phyloP scores from a whole-genome alignment of 2,888 invertebrate genomes.

The Pheosia tremula region DNA sequence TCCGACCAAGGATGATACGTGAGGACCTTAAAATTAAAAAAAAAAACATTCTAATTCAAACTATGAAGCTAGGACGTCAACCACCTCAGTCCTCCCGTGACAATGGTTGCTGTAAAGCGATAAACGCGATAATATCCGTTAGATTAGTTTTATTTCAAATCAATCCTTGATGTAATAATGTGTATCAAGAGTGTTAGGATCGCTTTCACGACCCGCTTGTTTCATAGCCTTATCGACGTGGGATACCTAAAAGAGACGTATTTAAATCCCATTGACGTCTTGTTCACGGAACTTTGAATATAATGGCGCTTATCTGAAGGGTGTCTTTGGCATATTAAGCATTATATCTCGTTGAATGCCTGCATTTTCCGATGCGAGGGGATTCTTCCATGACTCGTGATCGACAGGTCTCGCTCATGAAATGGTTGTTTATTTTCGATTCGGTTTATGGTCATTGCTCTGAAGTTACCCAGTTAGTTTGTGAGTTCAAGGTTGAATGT shows the following conservation, averaged over 20 bases:
- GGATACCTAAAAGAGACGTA: constrained; percentile 62
- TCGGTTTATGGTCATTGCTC: constrained; percentile 18
- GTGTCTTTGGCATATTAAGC: constrained; percentile 47
- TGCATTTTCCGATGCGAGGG: constrained; percentile 24
- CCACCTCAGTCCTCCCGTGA: too few species aligned
- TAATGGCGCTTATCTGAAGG: constrained; percentile 61
- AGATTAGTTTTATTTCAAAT: too few species aligned
- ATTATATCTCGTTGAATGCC: constrained; percentile 35
- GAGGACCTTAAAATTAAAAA: too few species aligned
- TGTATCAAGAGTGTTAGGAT: neutral
- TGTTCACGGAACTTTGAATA: constrained; percentile 66
- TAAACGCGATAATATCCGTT: too few species aligned
- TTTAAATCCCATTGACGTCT: constrained; percentile 76
- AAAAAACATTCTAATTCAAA: too few species aligned
- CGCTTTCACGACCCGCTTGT: constrained; percentile 23
- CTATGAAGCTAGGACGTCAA: too few species aligned
- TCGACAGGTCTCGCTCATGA: constrained; percentile 26
- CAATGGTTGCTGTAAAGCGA: too few species aligned
- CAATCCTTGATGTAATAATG: too few species aligned
- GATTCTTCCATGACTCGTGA: constrained; percentile 33
- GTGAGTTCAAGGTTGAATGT: neutral
- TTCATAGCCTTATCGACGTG: constrained; percentile 48
- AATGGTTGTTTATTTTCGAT: constrained; percentile 36
- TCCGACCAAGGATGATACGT: too few species aligned
- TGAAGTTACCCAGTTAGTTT: neutral